Evolutionary conservation across 2,888 invertebrate species (phyloP).

Genomic region (Eupithecia centaureata): DNA sequence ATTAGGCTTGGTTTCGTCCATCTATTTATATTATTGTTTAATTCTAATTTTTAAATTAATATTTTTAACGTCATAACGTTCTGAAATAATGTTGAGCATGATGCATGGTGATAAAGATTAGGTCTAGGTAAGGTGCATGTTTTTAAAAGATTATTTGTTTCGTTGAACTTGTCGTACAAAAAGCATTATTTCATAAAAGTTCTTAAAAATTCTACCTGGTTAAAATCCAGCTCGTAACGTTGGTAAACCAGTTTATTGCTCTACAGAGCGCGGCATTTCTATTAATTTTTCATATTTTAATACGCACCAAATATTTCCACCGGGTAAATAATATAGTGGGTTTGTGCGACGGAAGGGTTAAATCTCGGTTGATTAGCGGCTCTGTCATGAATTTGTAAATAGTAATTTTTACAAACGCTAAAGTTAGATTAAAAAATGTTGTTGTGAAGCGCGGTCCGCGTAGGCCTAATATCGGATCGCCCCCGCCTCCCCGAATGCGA

Average conservation of each 20-base stretch:
- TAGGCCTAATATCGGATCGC: constrained; percentile 77
- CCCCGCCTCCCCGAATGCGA: constrained; percentile 66
- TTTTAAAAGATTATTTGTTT: neutral
- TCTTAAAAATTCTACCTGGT: neutral
- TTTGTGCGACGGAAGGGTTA: constrained; percentile 83
- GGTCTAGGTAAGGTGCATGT: neutral
- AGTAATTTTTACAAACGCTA: constrained; percentile 84
- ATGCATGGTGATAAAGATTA: neutral
- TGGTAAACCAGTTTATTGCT: constrained; percentile 41
- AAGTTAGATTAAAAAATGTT: constrained; percentile 83
- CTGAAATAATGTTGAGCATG: neutral
- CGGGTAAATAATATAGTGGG: constrained; percentile 78
- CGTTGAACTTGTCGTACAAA: neutral
- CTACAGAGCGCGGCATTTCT: constrained; percentile 59
- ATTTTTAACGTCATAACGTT: neutral
- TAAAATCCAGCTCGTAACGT: constrained; percentile 15
- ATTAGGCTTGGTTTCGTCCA: neutral
- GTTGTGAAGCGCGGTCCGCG: constrained; percentile 65
- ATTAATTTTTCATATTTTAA: constrained; percentile 83
- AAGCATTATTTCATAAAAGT: neutral
- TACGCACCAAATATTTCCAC: constrained; percentile 83
- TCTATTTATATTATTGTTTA: neutral
- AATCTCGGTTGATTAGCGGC: constrained; percentile 83
- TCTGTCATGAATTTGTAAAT: constrained; percentile 80
- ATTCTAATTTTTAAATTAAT: neutral